Conservation (phyloP, 1,140 invertebrate genomes). For the Acromyrmex echinatior region DNA sequence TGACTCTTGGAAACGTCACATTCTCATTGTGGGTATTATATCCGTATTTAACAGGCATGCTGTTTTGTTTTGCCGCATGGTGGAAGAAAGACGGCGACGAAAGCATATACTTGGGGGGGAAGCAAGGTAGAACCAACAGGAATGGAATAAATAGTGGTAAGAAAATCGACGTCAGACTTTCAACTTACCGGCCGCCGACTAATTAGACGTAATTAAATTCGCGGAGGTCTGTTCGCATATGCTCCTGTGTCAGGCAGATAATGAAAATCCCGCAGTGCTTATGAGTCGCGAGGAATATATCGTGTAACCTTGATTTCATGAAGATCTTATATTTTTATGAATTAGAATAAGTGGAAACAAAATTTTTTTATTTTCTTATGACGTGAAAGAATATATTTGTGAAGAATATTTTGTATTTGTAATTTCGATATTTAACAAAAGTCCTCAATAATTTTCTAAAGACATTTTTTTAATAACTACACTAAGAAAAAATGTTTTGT, state of each 20-base stretch:
- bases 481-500: too few relatives aligned
- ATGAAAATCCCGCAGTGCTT: conserved; percentile 78
- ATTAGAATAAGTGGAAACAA: background rate
- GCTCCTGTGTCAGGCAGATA: conserved; percentile 73
- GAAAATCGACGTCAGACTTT: conserved; percentile 65
- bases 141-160: conserved; percentile 49
- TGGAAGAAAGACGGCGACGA: background rate
- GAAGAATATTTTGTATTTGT: background rate
- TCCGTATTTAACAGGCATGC: conserved; percentile 61
- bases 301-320: conserved; percentile 74
- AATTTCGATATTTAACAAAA: background rate
- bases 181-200: conserved; percentile 72
- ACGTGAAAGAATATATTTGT: background rate
- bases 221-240: conserved; percentile 71
- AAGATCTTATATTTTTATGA: background rate
- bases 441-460: background rate
- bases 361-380: background rate
- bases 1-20: conserved; percentile 29
- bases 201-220: conserved; percentile 83
- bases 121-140: background rate
- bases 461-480: background rate
- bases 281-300: conserved; percentile 68
- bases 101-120: background rate
- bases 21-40: conserved; percentile 64
- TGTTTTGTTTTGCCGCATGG: conserved; percentile 66